Evolutionary conservation across 1,140 invertebrate species (phyloP).

Genomic region (Scaptomyza pallida): DNA sequence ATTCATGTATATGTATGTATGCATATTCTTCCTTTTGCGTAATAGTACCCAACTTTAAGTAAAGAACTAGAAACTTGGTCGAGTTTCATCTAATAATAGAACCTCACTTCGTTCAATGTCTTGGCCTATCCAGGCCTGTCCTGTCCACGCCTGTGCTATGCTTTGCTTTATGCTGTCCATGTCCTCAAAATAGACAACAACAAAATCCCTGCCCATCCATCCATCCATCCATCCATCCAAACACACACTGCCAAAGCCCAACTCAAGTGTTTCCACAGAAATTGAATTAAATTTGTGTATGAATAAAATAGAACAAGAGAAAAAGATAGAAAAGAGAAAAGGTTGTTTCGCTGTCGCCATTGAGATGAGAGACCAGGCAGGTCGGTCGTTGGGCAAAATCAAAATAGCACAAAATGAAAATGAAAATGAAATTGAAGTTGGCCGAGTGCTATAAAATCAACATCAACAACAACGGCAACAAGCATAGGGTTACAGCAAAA

Average conservation of each 20-base stretch:
- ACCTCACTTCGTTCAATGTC: constrained; percentile 1
- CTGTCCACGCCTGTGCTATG: too few species aligned
- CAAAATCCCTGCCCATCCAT: constrained; percentile 12
- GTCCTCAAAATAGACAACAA: constrained; percentile 31
- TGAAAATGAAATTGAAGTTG: constrained; percentile 48
- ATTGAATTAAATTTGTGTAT: constrained; percentile 56
- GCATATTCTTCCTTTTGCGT: background rate
- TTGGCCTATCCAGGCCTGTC: too few species aligned
- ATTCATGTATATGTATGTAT: too few species aligned
- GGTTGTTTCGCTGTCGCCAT: constrained; percentile 8
- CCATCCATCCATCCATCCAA: too few species aligned
- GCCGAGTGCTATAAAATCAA: constrained; percentile 42
- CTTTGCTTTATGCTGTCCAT: constrained; percentile 5
- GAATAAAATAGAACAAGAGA: constrained; percentile 21
- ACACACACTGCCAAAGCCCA: too few species aligned
- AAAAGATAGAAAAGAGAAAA: background rate
- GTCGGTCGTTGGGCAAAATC: constrained; percentile 45
- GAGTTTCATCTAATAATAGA: constrained; percentile 25
- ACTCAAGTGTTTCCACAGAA: constrained; percentile 43
- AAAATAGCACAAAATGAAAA: constrained; percentile 53
- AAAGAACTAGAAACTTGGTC: constrained; percentile 1
- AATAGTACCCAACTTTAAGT: background rate
- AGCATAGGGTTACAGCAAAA: constrained; percentile 32
- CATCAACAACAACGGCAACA: constrained; percentile 24
- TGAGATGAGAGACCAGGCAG: constrained; percentile 26